Conservation (phyloP, 2,797 vertebrate genomes). For the Gouania willdenowi region DNA sequence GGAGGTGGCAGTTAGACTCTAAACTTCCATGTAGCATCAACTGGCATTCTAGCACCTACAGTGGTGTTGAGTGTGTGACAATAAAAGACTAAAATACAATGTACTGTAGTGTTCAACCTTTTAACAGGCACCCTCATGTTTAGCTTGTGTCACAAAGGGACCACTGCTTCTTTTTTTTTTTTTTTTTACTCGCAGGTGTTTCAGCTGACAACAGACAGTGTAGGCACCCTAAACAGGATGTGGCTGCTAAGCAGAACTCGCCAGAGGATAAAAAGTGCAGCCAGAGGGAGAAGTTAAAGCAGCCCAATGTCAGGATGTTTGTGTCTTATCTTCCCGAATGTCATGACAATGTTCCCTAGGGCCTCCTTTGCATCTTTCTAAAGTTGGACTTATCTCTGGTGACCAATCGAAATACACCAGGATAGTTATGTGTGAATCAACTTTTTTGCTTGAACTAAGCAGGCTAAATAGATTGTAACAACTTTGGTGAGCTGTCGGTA, state of each 20-base stretch:
- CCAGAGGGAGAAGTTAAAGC: slow-evolving; percentile 36
- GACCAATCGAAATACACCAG: slow-evolving; percentile 7
- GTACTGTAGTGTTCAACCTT: too few relatives aligned
- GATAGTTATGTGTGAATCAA: too few relatives aligned
- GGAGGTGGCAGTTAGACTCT: too few relatives aligned
- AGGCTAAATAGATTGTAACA: too few relatives aligned
- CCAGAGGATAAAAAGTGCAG: slow-evolving; percentile 53
- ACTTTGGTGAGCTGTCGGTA: too few relatives aligned
- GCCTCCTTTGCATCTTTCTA: slow-evolving; percentile 19
- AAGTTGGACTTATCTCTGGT: slow-evolving; percentile 4
- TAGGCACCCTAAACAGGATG: slow-evolving; percentile 67
- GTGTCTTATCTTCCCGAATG: slow-evolving; percentile 38
- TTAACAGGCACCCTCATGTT: slow-evolving; percentile 39
- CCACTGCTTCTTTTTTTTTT: slow-evolving; percentile 28
- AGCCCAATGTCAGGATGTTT: slow-evolving; percentile 57
- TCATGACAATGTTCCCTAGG: slow-evolving; percentile 56
- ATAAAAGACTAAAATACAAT: too few relatives aligned
- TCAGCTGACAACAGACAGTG: slow-evolving; percentile 61
- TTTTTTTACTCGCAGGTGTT: slow-evolving; percentile 52
- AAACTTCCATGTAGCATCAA: too few relatives aligned
- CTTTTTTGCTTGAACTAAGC: too few relatives aligned
- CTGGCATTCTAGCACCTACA: too few relatives aligned
- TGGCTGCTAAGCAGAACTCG: slow-evolving; percentile 55
- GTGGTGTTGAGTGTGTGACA: too few relatives aligned
- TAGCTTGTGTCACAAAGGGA: slow-evolving; percentile 24